Evolutionary conservation across 2,797 vertebrate species (phyloP).

Genomic region (Gadopsis marmoratus): DNA sequence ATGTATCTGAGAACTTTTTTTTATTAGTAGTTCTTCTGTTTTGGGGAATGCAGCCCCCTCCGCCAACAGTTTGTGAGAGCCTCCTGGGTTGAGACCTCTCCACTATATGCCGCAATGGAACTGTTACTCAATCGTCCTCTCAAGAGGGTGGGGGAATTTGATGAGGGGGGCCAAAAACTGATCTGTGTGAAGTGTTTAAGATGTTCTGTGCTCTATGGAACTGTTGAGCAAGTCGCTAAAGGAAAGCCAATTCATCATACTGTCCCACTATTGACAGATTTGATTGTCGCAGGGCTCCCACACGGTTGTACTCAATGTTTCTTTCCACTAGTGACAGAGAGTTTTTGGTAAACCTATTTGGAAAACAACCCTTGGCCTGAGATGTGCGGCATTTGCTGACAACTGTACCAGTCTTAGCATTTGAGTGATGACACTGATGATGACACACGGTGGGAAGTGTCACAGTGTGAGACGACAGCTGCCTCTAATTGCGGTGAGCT

Average conservation of each 20-base stretch:
- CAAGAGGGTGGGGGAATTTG: slow-evolving; percentile 48
- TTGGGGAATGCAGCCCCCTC: slow-evolving; percentile 22
- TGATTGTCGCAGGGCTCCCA: slow-evolving; percentile 27
- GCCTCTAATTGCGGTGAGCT: slow-evolving; percentile 5
- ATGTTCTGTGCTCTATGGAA: slow-evolving; percentile 37
- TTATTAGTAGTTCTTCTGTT: neutral
- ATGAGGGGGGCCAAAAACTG: slow-evolving; percentile 21
- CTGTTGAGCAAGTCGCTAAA: slow-evolving; percentile 33
- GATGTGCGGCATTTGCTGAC: slow-evolving; percentile 34
- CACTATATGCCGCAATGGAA: slow-evolving; percentile 25
- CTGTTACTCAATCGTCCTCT: slow-evolving; percentile 50
- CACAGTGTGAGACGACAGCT: slow-evolving; percentile 27
- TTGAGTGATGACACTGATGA: slow-evolving; percentile 32
- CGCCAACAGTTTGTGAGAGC: slow-evolving; percentile 35
- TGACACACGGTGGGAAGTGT: slow-evolving; percentile 48
- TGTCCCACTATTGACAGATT: slow-evolving; percentile 6
- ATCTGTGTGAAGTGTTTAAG: slow-evolving; percentile 11
- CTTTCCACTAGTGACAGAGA: slow-evolving; percentile 35
- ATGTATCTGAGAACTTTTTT: slow-evolving; percentile 11
- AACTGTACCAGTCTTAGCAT: slow-evolving; percentile 31
- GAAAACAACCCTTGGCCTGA: slow-evolving; percentile 17
- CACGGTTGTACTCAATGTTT: slow-evolving; percentile 19
- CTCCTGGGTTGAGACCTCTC: slow-evolving; percentile 27
- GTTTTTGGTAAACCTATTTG: slow-evolving; percentile 33
- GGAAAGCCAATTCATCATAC: slow-evolving; percentile 48